These are phyloP conservation scores for Glomeris maerens DNA, from an alignment of 1,140 invertebrate species.

Conservation along the genomic window DNA sequence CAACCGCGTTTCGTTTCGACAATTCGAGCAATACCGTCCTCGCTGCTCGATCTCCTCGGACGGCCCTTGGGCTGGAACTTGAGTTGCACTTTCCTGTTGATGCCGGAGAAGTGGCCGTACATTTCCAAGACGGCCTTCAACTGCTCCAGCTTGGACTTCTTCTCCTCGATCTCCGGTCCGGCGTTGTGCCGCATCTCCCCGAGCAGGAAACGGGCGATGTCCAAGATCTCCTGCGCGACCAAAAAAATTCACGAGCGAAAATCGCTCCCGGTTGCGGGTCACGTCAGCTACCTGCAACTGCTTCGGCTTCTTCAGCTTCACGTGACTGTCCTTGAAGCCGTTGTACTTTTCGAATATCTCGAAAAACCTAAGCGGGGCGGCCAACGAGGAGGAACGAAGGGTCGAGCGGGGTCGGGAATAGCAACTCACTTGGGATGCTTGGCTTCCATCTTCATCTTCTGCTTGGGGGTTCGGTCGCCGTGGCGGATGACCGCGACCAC, in stretches of 20 bases:
- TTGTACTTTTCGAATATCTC: conserved; percentile 97
- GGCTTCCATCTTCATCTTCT: conserved; percentile 99
- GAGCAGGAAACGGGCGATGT: conserved; percentile 77
- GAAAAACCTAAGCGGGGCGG: conserved; percentile 62
- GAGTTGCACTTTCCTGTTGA: conserved; percentile 98
- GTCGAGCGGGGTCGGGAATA: neutral
- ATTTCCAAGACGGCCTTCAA: conserved; percentile 97
- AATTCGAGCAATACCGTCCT: conserved; percentile 64
- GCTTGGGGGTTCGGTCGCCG: conserved; percentile 96
- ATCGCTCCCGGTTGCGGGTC: neutral
- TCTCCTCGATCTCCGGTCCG: conserved; percentile 89
- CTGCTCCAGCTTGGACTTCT: conserved; percentile 91
- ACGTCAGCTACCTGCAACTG: conserved; percentile 63
- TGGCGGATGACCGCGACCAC: conserved; percentile 97
- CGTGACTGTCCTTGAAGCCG: conserved; percentile 84
- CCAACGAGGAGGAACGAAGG: neutral
- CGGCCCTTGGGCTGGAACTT: conserved; percentile 95
- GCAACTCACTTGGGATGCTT: conserved; percentile 76
- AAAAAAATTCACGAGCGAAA: neutral
- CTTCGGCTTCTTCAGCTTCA: conserved; percentile 94
- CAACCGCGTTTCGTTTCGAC: too few species aligned
- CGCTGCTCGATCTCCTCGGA: conserved; percentile 80
- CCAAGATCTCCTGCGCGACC: conserved; percentile 60
- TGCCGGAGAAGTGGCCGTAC: conserved; percentile 98
- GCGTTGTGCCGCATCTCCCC: conserved; percentile 71